Conservation (phyloP, 2,113 vertebrate species). For the Neogale vison region DNA sequence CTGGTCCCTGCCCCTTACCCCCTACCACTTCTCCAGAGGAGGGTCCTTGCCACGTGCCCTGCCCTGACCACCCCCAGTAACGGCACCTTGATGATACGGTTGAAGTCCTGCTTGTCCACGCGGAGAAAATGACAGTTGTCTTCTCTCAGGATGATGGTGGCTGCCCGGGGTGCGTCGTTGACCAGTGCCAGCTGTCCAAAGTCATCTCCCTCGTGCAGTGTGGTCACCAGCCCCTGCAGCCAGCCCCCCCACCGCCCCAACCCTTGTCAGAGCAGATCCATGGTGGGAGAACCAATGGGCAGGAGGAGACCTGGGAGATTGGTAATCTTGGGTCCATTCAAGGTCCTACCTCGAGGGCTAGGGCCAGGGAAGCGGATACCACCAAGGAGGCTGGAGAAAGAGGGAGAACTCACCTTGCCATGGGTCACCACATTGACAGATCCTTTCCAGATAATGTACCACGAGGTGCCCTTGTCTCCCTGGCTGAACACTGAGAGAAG, state of each 20-base stretch:
- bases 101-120: slow-evolving; percentile 97
- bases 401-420: slow-evolving; percentile 88
- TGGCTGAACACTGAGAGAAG: slow-evolving; percentile 94
- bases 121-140: slow-evolving; percentile 97
- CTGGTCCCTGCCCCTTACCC: neutral
- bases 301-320: neutral
- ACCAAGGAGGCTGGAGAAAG: neutral
- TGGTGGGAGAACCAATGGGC: neutral
- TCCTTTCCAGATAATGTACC: slow-evolving; percentile 99
- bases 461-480: slow-evolving; percentile 96
- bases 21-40: neutral
- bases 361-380: neutral
- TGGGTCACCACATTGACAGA: slow-evolving; percentile 98
- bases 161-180: slow-evolving; percentile 94
- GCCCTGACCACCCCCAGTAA: neutral
- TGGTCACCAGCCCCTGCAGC: slow-evolving; percentile 92
- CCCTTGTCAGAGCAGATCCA: neutral
- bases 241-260: accelerated
- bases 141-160: slow-evolving; percentile 95
- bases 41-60: neutral
- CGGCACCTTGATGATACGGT: slow-evolving; percentile 94
- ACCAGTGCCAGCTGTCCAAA: slow-evolving; percentile 96
- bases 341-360: neutral
- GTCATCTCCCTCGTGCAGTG: slow-evolving; percentile 94
- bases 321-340: neutral